These are phyloP conservation scores for Hypsibius dujardini DNA, from an alignment of 1,140 invertebrate genomes.

Conservation along the genomic window DNA sequence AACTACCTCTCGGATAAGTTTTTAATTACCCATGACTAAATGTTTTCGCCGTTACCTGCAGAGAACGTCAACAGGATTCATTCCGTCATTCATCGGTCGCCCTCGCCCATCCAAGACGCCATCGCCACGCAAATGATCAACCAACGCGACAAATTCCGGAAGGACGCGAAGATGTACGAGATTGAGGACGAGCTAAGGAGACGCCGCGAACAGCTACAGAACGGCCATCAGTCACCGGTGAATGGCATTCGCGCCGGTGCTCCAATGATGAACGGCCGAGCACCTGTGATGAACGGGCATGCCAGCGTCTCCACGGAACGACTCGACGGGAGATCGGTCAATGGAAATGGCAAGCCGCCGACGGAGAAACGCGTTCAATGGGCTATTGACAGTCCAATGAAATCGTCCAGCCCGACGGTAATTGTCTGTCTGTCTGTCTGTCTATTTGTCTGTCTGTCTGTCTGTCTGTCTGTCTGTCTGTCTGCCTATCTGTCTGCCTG, in stretches of 20 bases:
- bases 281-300: background rate
- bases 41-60: too few relatives aligned
- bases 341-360: background rate
- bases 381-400: background rate
- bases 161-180: slow-evolving; percentile 58
- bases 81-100: background rate
- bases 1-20: too few relatives aligned
- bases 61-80: too few relatives aligned
- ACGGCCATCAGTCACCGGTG: background rate
- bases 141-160: slow-evolving; percentile 41
- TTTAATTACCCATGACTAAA: too few relatives aligned
- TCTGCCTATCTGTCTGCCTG: too few relatives aligned
- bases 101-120: background rate
- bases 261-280: too few relatives aligned
- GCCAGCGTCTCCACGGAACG: background rate
- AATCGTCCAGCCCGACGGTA: slow-evolving; percentile 11
- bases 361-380: slow-evolving; percentile 8
- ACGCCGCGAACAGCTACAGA: slow-evolving; percentile 38
- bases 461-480: too few relatives aligned
- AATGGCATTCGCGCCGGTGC: background rate
- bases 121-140: slow-evolving; percentile 3
- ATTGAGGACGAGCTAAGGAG: slow-evolving; percentile 62
- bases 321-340: background rate
- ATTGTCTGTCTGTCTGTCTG: background rate
- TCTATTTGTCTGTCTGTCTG: too few relatives aligned